Evolutionary conservation across 2,797 vertebrate species (phyloP), one percentile per base, ranked within the genome.

Genomic region (Lophotriccus pileatus): DNA sequence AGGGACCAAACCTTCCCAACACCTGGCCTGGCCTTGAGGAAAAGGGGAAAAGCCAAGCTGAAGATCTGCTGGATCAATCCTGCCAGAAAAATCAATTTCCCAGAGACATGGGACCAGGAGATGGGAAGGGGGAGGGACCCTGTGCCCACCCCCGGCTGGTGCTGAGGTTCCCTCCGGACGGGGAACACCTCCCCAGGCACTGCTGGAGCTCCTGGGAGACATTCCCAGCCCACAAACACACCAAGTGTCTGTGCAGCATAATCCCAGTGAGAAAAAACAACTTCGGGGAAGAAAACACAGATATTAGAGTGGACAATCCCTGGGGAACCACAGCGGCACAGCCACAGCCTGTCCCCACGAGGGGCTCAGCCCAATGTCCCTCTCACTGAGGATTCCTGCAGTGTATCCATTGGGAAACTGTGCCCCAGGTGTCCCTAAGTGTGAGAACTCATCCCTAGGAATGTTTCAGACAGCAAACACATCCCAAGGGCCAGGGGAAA

Each of bases 401-500:
- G 13, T 5, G 55, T 19, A 55, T 32, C 77, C 86, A 8, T 20
- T 0, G 1, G 27, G 64, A 70, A 74, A 55, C 7, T 8, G 39
- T 43, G 63, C 70, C 36, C 32, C 64, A 0, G 36, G 10, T 3
- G 15, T 47, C 41, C 70, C 55, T 8, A 1, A 1, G 0, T 5
- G 55, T 14, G 64, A 32, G 32, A 77, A 34, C 37, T 58, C 46
- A 46, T 34, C 30, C 44, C 52, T 24, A 1, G 25, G 66, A 89
- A 66, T 66, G 87, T 21, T 46, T 52, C 52, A 20, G 18, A 24
- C 30, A 59, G 37, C 21, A 72, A 59, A 44, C n/a, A 49, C 32
- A 23, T 5, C 52, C 59, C 67, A 16, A 34, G 7, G 30, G 21
- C 14, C 9, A 6, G 50, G 63, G 44, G 17, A 52, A 12, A 4